Evolutionary conservation across 2,888 invertebrate species (phyloP), one percentile per base, ranked within the genome.

Genomic region (Trichogramma dendrolimi): DNA sequence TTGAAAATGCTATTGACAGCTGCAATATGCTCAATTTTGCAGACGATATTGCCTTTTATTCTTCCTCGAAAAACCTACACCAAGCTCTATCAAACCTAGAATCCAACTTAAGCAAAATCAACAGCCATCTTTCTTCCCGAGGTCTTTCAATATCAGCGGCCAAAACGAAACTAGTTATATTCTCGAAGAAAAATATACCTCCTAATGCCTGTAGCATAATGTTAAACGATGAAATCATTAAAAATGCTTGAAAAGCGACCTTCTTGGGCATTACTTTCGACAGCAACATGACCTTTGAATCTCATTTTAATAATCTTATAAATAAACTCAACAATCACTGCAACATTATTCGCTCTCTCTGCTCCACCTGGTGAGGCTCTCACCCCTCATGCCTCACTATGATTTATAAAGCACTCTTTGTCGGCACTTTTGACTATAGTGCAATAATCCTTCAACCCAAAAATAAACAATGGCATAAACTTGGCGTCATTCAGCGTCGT

Each of bases 321-420:
- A 4, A n/a, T 1, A 49, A 50, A 44, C 4, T 14, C 41, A 44
- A 11, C 5, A 40, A 11, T 2, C 39, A 44, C 10, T 39, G 10
- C 4, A 57, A 51, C 44, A 14, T 57, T 1, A 57, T 43, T 11
- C 42, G 44, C 2, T 57, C 57, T 3, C 43, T 57, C 6, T 43
- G 6, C 1, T 10, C 27, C 10, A 57, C 57, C 5, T 51, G 57
- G 57, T 57, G 57, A 38, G 57, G 38, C 5, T 42, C 41, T 5
- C 50, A 57, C 4, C 43, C 57, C 2, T 39, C 42, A 41, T 57
- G 43, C 4, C 50, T 57, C 0, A 6, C 44, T 7, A 42, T 48
- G 1, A 50, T 57, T 0, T 57, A 57, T 11, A 57, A 50, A 38
- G 43, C 50, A 3, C 50, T 57, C 5, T 38, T 49, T 6, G 8